Percentiles rank a stretch among this genome's conserved stretches.
Conservation (phyloP, 2,113 vertebrate genomes). For the Thryonomys swinderianus region DNA sequence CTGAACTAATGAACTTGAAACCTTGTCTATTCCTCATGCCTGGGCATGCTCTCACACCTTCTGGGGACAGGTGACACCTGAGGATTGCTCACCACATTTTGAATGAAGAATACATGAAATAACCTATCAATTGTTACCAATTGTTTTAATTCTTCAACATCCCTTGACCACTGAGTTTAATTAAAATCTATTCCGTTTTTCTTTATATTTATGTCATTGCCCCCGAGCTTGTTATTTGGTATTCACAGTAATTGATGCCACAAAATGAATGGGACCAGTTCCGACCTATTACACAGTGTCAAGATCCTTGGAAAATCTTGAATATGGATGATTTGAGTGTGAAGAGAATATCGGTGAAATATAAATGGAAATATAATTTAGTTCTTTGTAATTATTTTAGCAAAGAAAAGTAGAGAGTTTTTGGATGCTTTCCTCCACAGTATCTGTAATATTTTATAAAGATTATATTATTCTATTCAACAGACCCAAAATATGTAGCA, state of each 20-base stretch:
- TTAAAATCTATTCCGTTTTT: neutral
- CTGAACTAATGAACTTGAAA: neutral
- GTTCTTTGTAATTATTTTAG: neutral
- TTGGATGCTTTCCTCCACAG: neutral
- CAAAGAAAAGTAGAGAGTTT: neutral
- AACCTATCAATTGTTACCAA: neutral
- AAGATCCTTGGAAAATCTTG: neutral
- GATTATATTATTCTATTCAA: neutral
- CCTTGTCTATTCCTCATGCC: neutral
- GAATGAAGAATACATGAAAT: neutral
- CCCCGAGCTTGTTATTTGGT: neutral
- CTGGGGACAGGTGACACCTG: neutral
- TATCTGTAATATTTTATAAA: neutral
- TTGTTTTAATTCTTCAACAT: neutral
- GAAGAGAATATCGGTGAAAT: neutral
- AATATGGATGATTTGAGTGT: neutral
- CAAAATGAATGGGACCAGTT: neutral
- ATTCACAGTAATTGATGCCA: neutral
- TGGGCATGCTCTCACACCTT: neutral
- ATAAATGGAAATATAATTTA: neutral
- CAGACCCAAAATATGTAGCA: neutral
- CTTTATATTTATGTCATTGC: neutral
- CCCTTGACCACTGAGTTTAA: slow-evolving; percentile 2
- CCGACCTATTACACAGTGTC: neutral
- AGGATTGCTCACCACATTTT: neutral